Base-by-base conservation (phyloP, 2,888 invertebrate genomes). In the Auanema freiburgensis region DNA sequence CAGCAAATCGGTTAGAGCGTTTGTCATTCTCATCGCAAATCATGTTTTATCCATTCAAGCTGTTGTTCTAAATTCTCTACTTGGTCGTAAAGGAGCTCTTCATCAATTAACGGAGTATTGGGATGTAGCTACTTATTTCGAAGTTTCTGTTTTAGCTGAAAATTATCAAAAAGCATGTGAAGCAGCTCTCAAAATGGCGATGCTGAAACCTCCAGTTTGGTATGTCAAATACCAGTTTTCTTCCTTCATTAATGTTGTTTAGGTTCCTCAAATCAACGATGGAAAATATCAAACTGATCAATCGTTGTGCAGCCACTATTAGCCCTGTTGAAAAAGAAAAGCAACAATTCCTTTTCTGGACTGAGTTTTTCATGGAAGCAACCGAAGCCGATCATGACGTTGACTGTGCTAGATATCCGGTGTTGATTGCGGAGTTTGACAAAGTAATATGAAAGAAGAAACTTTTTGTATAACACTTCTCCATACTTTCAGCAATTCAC, bases 291-390 rank as follows among this genome's bases (percentile, higher is more conserved):
- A 90, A 91, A 76, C 87, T 98, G 65, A 97, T 97, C 83, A 92
- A 84, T 69, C 88, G 91, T 71, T 95, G 94, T 65, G 77, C 83
- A 5, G 79, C 78, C 14, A 78, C 77, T n/a, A 68, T 78, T 41
- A 74, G 74, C 21, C 74, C 74, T 2, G 63, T 74, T 42, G 74
- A 74, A 55, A 74, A 74, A 56, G 76, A 74, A 57, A 75, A 75
- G 50, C 74, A 77, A 57, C 71, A 72, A 54, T 75, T 73, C 49
- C 65, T 75, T 10, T 77, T 74, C 63, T 77, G 77, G 77, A 63
- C 95, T 89, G 97, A 98, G 83, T 97, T 93, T 86, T 97, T 98
- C 85, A 89, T 92, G 43, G 96, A 95, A 86, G 95, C 95, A 12
- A 92, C 91, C 33, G 91, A 91, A 83, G 54, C 66, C 14, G 88